phyloP scores from a whole-genome alignment of 2,797 vertebrate genomes.

The Decapterus maruadsi region DNA sequence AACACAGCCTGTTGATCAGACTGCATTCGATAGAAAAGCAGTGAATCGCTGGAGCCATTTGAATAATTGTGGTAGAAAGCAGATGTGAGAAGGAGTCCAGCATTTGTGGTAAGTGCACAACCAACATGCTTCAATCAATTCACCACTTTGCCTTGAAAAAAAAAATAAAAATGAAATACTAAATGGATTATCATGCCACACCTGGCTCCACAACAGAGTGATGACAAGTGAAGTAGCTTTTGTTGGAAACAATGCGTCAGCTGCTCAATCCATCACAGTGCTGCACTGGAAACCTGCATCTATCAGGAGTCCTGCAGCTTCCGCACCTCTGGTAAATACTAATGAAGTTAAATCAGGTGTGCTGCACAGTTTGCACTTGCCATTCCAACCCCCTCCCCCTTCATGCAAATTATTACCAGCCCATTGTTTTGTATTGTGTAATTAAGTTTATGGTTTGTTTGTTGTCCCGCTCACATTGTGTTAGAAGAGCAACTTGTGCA shows the following conservation, averaged over 20 bases:
- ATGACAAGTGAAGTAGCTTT: constrained; percentile 53
- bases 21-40: constrained; percentile 33
- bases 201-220: constrained; percentile 44
- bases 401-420: constrained; percentile 22
- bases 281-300: constrained; percentile 44
- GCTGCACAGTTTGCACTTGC: constrained; percentile 54
- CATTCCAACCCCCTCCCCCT: background rate
- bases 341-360: constrained; percentile 63
- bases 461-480: background rate
- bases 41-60: constrained; percentile 40
- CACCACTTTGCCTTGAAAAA: constrained; percentile 26
- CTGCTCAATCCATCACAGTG: constrained; percentile 44
- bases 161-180: constrained; percentile 33
- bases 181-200: constrained; percentile 59
- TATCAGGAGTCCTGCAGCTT: constrained; percentile 50
- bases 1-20: constrained; percentile 40
- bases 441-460: background rate
- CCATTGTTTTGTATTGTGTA: background rate
- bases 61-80: constrained; percentile 51
- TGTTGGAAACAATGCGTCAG: constrained; percentile 53
- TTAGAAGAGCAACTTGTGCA: no score
- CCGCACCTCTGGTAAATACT: constrained; percentile 46
- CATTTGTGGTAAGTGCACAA: constrained; percentile 42
- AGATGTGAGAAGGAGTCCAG: constrained; percentile 40
- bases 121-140: constrained; percentile 42